A percentile compares a stretch with the other conserved stretches of the same genome.
phyloP scores from a whole-genome alignment of 92 coral and sea anemone species.

The Galaxea fascicularis region DNA sequence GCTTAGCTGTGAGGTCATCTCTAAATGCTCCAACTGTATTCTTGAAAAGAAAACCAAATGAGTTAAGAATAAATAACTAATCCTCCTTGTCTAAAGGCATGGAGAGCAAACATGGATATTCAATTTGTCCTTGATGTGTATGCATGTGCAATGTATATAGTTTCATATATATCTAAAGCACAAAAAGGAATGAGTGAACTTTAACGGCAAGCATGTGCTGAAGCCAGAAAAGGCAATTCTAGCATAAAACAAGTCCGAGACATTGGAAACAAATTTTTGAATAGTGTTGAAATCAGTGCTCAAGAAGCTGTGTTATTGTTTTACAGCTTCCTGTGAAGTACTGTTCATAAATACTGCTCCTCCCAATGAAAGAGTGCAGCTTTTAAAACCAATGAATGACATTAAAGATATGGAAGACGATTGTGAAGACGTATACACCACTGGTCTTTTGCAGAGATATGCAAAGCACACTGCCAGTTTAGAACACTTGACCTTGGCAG shows the following conservation, averaged over 20 bases:
- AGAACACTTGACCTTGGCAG: slow-evolving; percentile 61
- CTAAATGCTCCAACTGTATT: slow-evolving; percentile 61
- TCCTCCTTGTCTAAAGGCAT: slow-evolving; percentile 49
- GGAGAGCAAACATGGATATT: slow-evolving; percentile 16
- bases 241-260: too few relatives aligned
- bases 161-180: slow-evolving; percentile 58
- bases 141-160: too few relatives aligned
- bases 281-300: slow-evolving; percentile 16
- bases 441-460: slow-evolving; percentile 59
- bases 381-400: too few relatives aligned
- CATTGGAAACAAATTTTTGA: too few relatives aligned
- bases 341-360: slow-evolving; percentile 65
- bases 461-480: slow-evolving; percentile 37
- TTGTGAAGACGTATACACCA: slow-evolving; percentile 51
- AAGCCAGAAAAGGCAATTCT: too few relatives aligned
- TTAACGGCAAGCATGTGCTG: slow-evolving; percentile 58
- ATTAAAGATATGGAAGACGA: slow-evolving; percentile 43
- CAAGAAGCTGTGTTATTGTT: slow-evolving; percentile 41
- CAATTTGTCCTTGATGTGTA: too few relatives aligned
- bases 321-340: slow-evolving; percentile 58
- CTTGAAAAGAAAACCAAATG: slow-evolving; percentile 73
- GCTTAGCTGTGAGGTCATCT: slow-evolving; percentile 68
- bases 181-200: slow-evolving; percentile 43
- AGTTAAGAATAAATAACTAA: slow-evolving; percentile 37
- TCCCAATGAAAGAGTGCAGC: slow-evolving; percentile 20